Conservation (phyloP, 2,888 invertebrate species). For the Sipunculus nudus region DNA sequence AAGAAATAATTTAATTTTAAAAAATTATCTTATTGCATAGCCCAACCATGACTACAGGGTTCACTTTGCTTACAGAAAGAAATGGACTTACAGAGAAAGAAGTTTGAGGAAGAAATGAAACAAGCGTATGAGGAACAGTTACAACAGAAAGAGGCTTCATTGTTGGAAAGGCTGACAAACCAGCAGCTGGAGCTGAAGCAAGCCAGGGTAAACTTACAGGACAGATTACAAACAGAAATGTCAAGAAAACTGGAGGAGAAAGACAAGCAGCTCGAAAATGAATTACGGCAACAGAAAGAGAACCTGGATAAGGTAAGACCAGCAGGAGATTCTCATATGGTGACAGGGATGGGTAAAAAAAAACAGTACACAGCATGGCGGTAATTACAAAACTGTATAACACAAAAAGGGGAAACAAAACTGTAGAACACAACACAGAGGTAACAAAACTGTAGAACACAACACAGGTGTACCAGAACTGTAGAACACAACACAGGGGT, state of each 20-base stretch:
- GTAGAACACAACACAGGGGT: too few species aligned
- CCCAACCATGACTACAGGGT: not conserved
- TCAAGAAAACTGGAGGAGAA: constrained; percentile 71
- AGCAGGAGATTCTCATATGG: too few species aligned
- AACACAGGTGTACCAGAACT: too few species aligned
- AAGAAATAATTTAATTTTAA: too few species aligned
- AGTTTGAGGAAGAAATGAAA: constrained; percentile 62
- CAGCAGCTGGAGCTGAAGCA: constrained; percentile 65
- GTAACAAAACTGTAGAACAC: too few species aligned
- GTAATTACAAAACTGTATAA: too few species aligned
- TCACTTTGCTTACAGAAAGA: constrained; percentile 38
- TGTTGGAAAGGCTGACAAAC: constrained; percentile 22
- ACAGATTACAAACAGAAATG: constrained; percentile 67
- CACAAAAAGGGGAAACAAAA: too few species aligned
- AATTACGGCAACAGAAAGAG: constrained; percentile 14
- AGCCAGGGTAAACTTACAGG: constrained; percentile 67
- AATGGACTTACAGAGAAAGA: constrained; percentile 62
- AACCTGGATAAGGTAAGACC: constrained; percentile 35
- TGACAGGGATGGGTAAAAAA: too few species aligned
- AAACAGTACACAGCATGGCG: too few species aligned
- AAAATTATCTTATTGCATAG: too few species aligned
- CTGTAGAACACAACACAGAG: too few species aligned
- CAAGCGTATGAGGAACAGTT: constrained; percentile 31
- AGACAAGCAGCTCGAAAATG: constrained; percentile 51
- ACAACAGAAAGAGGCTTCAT: constrained; percentile 21